These are phyloP conservation scores for Lycorma delicatula DNA, from an alignment of 1,140 invertebrate genomes.

Conservation along the genomic window DNA sequence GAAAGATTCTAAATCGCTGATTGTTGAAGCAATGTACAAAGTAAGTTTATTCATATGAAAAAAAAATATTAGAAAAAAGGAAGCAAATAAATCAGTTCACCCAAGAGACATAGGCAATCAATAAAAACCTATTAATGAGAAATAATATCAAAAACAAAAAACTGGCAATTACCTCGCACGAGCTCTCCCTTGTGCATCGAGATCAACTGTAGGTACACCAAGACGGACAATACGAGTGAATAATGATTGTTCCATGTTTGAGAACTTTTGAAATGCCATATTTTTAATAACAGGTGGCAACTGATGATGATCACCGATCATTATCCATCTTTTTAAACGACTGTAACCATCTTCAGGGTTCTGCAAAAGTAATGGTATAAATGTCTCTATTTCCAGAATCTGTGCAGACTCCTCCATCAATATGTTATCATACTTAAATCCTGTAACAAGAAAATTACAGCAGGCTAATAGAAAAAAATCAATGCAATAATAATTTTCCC, in stretches of 20 bases:
- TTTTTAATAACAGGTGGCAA: conserved; percentile 99
- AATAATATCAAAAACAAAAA: too few species aligned
- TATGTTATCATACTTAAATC: conserved; percentile 97
- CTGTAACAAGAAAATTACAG: conserved; percentile 27
- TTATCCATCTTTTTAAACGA: conserved; percentile 97
- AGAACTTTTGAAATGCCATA: conserved; percentile 99
- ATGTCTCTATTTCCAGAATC: conserved; percentile 99
- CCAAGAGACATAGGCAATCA: too few species aligned
- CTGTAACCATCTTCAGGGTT: conserved; percentile 95
- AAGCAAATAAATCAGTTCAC: too few species aligned
- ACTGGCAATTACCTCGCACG: conserved; percentile 60
- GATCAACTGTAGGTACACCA: conserved; percentile 91
- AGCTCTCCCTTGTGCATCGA: conserved; percentile 96
- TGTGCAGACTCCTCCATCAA: conserved; percentile 99
- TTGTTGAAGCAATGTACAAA: too few species aligned
- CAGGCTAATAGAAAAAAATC: neutral
- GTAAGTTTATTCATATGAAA: too few species aligned
- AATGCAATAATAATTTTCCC: neutral
- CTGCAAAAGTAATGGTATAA: conserved; percentile 94
- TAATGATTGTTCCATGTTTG: conserved; percentile 98
- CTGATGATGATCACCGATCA: conserved; percentile 99
- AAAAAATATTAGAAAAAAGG: too few species aligned
- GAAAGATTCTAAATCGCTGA: too few species aligned
- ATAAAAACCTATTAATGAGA: too few species aligned
- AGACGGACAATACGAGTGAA: conserved; percentile 94